Conservation (phyloP, 1,140 invertebrate species). For the Eurosta solidaginis region DNA sequence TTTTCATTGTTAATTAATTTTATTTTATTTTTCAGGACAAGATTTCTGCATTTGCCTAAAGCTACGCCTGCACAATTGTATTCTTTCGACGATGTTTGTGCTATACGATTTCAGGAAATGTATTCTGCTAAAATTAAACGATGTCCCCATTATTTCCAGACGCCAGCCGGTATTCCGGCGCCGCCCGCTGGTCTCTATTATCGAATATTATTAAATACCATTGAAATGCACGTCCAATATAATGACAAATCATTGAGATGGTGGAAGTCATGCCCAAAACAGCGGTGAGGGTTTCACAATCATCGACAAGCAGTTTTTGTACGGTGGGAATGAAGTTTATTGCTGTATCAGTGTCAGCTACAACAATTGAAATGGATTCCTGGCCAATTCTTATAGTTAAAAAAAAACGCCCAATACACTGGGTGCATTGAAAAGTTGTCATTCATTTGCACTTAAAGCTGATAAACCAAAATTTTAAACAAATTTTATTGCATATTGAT, state of each 20-base stretch:
- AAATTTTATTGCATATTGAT: conserved; percentile 72
- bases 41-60: too few relatives aligned
- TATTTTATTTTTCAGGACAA: too few relatives aligned
- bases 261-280: conserved; percentile 93
- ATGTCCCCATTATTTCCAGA: too few relatives aligned
- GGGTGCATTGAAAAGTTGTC: conserved; percentile 84
- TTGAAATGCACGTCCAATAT: conserved; percentile 86
- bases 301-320: conserved; percentile 75
- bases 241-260: conserved; percentile 85
- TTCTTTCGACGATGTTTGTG: too few relatives aligned
- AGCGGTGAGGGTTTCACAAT: conserved; percentile 89
- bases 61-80: too few relatives aligned
- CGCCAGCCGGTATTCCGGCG: too few relatives aligned
- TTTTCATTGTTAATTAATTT: too few relatives aligned
- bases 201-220: conserved; percentile 82
- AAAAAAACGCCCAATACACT: conserved; percentile 85
- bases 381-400: conserved; percentile 44
- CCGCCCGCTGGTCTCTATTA: too few relatives aligned
- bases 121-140: too few relatives aligned
- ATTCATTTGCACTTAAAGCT: conserved; percentile 82
- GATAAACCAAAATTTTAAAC: conserved; percentile 82
- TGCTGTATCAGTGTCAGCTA: conserved; percentile 53
- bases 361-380: conserved; percentile 61
- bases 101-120: too few relatives aligned
- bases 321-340: conserved; percentile 60